Evolutionary conservation across 2,113 vertebrate genomes (phyloP).

Genomic region (Pedetes capensis): DNA sequence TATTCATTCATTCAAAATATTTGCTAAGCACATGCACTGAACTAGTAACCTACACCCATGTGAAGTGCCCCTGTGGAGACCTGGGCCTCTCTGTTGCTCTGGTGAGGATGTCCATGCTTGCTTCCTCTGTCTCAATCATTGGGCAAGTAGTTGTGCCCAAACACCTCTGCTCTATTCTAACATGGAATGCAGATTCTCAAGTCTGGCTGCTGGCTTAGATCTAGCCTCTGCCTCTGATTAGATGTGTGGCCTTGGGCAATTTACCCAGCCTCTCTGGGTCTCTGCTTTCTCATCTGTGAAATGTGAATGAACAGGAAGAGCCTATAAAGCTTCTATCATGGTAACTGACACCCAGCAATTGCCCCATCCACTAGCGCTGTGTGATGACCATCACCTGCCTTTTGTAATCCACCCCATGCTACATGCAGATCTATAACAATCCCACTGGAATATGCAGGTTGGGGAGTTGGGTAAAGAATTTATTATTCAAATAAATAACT

Average conservation of each 20-base stretch:
- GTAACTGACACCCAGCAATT: not conserved
- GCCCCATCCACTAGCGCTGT: not conserved
- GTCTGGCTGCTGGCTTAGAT: not conserved
- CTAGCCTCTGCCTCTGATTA: not conserved
- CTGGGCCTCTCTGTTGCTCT: not conserved
- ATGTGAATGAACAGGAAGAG: not conserved
- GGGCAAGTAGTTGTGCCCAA: not conserved
- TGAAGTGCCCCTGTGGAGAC: not conserved
- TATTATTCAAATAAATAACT: slow-evolving; percentile 73
- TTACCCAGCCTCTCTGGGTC: not conserved
- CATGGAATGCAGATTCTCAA: not conserved
- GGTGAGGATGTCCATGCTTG: not conserved
- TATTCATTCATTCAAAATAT: not conserved
- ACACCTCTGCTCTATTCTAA: not conserved
- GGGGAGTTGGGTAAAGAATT: slow-evolving; percentile 49
- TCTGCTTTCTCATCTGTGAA: not conserved
- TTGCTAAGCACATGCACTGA: not conserved
- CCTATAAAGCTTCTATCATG: not conserved
- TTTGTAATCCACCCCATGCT: not conserved
- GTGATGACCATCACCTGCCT: not conserved
- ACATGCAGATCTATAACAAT: not conserved
- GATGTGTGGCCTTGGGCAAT: not conserved
- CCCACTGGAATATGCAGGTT: not conserved
- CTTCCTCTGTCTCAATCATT: not conserved
- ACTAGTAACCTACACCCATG: not conserved